phyloP scores from a whole-genome alignment of 1,140 invertebrate species.

The Grapholita molesta region DNA sequence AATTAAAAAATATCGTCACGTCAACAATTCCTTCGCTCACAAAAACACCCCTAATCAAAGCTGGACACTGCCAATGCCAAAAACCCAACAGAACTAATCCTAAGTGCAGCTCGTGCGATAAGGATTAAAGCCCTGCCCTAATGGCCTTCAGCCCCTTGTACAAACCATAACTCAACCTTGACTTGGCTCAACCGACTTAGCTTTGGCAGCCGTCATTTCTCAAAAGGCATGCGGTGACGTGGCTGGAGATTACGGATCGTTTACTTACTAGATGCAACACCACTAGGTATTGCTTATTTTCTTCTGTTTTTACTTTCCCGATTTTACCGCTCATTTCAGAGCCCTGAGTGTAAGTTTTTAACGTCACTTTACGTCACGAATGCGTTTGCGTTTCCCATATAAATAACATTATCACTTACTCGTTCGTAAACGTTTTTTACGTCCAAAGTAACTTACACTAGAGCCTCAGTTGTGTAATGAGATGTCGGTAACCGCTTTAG shows the following conservation, averaged over 20 bases:
- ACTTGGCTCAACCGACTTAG: slow-evolving; percentile 75
- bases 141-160: slow-evolving; percentile 73
- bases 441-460: no score
- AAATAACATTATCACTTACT: no score
- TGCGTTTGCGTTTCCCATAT: no score
- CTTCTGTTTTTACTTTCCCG: no score
- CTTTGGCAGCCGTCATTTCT: slow-evolving; percentile 77
- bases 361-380: no score
- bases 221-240: slow-evolving; percentile 71
- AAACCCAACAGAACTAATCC: slow-evolving; percentile 75
- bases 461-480: no score
- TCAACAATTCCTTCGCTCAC: neutral
- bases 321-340: no score
- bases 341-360: no score
- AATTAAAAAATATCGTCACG: neutral
- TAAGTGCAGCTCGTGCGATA: slow-evolving; percentile 75
- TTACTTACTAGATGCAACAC: neutral
- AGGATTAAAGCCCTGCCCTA: slow-evolving; percentile 72
- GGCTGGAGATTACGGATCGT: slow-evolving; percentile 25
- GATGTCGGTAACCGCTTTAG: no score
- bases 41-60: slow-evolving; percentile 56
- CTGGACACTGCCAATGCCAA: slow-evolving; percentile 59
- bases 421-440: no score
- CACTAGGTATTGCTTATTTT: no score
- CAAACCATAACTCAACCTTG: slow-evolving; percentile 72